Conservation (phyloP, 1,140 invertebrate species). For the Calephelis nemesis region DNA sequence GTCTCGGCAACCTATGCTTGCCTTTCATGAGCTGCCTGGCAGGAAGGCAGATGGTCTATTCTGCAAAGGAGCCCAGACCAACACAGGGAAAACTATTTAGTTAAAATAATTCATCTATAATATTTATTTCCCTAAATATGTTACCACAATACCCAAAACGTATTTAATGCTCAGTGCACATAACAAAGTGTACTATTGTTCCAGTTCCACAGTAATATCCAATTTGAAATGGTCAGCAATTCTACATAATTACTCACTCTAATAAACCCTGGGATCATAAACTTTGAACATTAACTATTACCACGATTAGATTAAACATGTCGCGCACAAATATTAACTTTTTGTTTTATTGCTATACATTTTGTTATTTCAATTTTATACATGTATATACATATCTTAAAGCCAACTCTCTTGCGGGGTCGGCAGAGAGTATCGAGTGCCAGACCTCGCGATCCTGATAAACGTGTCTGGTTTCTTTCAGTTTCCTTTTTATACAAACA, state of each 20-base stretch:
- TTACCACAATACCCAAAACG: constrained; percentile 1
- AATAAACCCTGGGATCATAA: constrained; percentile 11
- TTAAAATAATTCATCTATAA: not conserved
- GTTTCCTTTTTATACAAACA: no score
- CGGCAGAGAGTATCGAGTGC: no score
- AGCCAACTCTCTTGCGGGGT: no score
- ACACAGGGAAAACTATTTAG: not conserved
- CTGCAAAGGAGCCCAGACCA: no score
- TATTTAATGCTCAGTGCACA: not conserved
- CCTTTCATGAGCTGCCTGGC: no score
- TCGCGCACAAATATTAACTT: not conserved
- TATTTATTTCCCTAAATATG: not conserved
- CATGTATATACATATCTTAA: no score
- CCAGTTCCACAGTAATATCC: constrained; percentile 6
- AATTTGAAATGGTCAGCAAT: constrained; percentile 14
- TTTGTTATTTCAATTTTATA: not conserved
- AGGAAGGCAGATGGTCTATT: no score
- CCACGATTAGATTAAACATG: constrained; percentile 12
- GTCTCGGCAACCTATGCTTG: no score
- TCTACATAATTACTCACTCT: constrained; percentile 13
- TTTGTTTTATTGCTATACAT: constrained; percentile 1
- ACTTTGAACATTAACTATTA: constrained; percentile 16
- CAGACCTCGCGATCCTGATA: no score
- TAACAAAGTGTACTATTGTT: constrained; percentile 1
- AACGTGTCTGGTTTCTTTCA: no score